A percentile compares a stretch with the other conserved stretches of the same genome.
phyloP scores from a whole-genome alignment of 2,888 invertebrate genomes.

The Petrolisthes manimaculis region DNA sequence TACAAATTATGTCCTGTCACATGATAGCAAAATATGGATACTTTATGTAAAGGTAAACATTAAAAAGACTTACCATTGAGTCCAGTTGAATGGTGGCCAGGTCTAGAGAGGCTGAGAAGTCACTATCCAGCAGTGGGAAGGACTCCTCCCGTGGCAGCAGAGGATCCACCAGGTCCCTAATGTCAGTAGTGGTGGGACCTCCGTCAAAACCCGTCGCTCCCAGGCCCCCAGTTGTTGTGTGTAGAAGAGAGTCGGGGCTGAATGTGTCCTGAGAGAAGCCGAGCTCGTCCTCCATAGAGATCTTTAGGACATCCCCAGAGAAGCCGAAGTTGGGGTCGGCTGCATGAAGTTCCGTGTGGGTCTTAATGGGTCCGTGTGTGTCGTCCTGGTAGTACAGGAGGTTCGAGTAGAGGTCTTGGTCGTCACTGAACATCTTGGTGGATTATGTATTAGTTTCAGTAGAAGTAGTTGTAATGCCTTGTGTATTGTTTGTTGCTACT shows the following conservation, averaged over 20 bases:
- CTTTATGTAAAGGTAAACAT: too few species aligned
- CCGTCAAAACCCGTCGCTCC: too few species aligned
- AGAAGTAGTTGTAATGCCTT: too few species aligned
- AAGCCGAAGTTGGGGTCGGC: not conserved
- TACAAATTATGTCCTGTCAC: too few species aligned
- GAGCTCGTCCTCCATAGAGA: not conserved
- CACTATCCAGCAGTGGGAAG: not conserved
- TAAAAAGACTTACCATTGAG: too few species aligned
- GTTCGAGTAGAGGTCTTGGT: not conserved
- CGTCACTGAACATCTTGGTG: not conserved
- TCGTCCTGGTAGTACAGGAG: not conserved
- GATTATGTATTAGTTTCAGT: too few species aligned
- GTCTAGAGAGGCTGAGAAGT: not conserved
- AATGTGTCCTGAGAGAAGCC: not conserved
- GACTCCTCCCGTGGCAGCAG: not conserved
- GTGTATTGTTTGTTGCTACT: too few species aligned
- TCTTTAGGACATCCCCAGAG: not conserved
- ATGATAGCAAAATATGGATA: too few species aligned
- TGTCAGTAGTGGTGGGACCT: too few species aligned
- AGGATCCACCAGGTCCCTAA: not conserved
- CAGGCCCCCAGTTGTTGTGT: too few species aligned
- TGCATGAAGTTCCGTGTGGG: not conserved
- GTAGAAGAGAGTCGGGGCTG: not conserved
- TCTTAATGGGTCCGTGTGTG: not conserved
- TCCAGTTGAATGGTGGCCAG: not conserved